A percentile compares a stretch with the other conserved stretches of the same genome.
Evolutionary conservation across 2,113 vertebrate genomes (phyloP).

Genomic region (Serilophus lunatus): DNA sequence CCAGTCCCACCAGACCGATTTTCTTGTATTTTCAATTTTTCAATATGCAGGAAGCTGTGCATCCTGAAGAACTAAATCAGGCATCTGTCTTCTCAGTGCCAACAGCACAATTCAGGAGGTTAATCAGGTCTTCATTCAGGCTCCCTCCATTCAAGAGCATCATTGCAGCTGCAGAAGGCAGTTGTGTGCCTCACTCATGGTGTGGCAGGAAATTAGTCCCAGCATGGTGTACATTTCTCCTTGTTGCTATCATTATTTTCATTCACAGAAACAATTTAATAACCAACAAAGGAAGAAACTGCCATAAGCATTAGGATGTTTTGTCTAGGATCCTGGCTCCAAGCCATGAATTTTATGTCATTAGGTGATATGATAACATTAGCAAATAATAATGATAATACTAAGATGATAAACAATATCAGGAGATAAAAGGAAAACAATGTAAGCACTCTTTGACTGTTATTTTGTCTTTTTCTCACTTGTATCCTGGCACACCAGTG

Average conservation of each 20-base stretch:
- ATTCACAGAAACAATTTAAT: constrained; percentile 44
- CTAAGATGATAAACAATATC: not conserved
- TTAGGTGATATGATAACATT: not conserved
- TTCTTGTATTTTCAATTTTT: not conserved
- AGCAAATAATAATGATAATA: constrained; percentile 32
- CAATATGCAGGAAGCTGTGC: not conserved
- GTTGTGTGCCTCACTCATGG: not conserved
- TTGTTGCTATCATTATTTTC: not conserved
- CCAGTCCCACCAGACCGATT: not conserved
- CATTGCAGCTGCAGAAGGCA: not conserved
- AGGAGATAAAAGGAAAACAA: not conserved
- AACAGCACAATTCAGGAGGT: not conserved
- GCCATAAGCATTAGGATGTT: constrained; percentile 15
- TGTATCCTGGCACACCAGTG: not conserved
- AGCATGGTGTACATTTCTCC: not conserved
- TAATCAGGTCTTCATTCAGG: not conserved
- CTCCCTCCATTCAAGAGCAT: not conserved
- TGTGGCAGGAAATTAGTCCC: constrained; percentile 25
- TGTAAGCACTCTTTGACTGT: not conserved
- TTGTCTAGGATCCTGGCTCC: constrained; percentile 17
- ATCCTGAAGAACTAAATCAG: not conserved
- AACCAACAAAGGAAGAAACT: constrained; percentile 31
- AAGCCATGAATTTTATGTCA: constrained; percentile 17
- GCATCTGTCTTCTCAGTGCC: not conserved
- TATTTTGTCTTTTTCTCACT: constrained; percentile 52